Conservation (phyloP, 1,140 invertebrate species). For the Macrostomum lignano region DNA sequence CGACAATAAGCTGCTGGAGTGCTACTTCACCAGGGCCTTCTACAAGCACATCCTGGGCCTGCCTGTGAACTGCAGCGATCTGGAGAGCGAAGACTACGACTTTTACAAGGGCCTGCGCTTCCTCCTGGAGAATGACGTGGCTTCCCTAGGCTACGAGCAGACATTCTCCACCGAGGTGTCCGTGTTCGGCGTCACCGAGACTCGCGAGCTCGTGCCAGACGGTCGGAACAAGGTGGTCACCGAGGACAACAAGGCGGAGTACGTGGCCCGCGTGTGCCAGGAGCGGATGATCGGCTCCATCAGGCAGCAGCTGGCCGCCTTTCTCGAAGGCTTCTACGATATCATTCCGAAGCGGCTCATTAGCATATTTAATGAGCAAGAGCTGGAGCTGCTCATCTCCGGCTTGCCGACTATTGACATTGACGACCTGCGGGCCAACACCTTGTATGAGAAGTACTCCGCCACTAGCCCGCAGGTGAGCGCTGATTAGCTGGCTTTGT, state of each 20-base stretch:
- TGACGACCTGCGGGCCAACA: slow-evolving; percentile 89
- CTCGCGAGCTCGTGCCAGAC: slow-evolving; percentile 53
- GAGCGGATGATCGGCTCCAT: slow-evolving; percentile 44
- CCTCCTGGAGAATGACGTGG: slow-evolving; percentile 73
- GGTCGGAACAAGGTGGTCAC: slow-evolving; percentile 55
- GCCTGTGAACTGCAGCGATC: slow-evolving; percentile 52
- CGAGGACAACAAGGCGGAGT: slow-evolving; percentile 78
- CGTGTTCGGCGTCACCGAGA: slow-evolving; percentile 58
- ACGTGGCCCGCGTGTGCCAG: slow-evolving; percentile 41
- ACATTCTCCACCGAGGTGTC: slow-evolving; percentile 94
- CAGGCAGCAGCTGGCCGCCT: slow-evolving; percentile 62
- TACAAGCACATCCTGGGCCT: slow-evolving; percentile 77
- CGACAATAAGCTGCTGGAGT: slow-evolving; percentile 39
- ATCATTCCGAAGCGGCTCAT: slow-evolving; percentile 79
- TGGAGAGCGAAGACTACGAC: slow-evolving; percentile 44
- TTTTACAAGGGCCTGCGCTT: slow-evolving; percentile 70
- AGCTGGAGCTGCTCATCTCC: slow-evolving; percentile 61
- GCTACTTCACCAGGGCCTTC: slow-evolving; percentile 73
- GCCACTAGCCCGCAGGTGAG: slow-evolving; percentile 67
- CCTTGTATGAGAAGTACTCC: slow-evolving; percentile 78
- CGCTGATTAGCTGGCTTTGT: slow-evolving; percentile 30
- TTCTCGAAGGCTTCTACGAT: slow-evolving; percentile 61
- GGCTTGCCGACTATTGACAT: slow-evolving; percentile 96
- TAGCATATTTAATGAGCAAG: slow-evolving; percentile 82
- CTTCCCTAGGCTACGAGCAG: slow-evolving; percentile 78